Base-by-base conservation (phyloP, 2,797 vertebrate species). In the Emys orbicularis region DNA sequence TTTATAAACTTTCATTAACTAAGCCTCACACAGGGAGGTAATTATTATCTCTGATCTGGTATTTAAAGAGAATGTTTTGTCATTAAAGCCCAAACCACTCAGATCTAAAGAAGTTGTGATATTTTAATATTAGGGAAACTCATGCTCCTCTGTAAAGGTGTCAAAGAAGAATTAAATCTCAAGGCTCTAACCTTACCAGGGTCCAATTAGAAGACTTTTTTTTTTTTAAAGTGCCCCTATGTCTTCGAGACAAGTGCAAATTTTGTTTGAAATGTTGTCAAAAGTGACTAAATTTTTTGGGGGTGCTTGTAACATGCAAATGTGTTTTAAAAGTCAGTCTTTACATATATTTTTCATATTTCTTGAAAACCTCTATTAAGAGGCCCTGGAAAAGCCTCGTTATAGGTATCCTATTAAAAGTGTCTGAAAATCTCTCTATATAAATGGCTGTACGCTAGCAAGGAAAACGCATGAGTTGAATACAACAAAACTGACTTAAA, bases 91-190 rank as follows among this genome's bases (percentile, higher is more conserved):
- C 82, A 83, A 91, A 0, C 0, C 9, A 3, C 11, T 88, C 87
- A 86, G 49, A 76, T 57, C 53, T 86, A 65, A n/a, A 50, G 41
- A 12, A n/a, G 44, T 12, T 21, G 15, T 53, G 53, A 29, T 37
- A 27, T 49, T 94, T 91, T 89, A 3, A 94, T 91, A 94, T 25
- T 29, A 59, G 56, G 88, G 92, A 77, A 89, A 90, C 41, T 47
- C 23, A 34, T 90, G 72, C 10, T 72, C 80, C 65, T 52, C 31
- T 81, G 59, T 57, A 57, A 47, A 87, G 80, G 84, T 34, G 79
- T 49, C 52, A 88, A 77, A 93, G 65, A 77, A 72, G 57, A 61
- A 95, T 83, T 59, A 12, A n/a, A 90, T 65, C 83, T 81, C 57
- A 68, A 41, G 53, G 52, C 72, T 90, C 21, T 13, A 93, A 81